Conservation (phyloP, 2,113 vertebrate genomes). For the Riparia riparia region DNA sequence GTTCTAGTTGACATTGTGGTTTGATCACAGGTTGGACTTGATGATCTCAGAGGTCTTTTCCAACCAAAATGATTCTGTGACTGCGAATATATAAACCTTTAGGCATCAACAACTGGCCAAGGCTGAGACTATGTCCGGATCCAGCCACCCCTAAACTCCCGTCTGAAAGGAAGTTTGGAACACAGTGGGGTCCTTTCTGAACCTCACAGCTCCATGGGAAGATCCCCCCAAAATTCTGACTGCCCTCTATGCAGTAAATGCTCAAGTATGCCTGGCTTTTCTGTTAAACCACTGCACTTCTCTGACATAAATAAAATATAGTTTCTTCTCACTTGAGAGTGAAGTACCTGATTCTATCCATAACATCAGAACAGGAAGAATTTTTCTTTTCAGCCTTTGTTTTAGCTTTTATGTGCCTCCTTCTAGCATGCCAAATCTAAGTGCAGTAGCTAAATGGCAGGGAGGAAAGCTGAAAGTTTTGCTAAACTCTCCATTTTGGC, state of each 20-base stretch:
- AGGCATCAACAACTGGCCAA: not conserved
- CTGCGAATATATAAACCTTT: not conserved
- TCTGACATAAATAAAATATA: not conserved
- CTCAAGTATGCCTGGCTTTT: not conserved
- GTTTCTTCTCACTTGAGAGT: not conserved
- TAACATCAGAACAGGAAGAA: not conserved
- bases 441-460: not conserved
- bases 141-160: fast-evolving
- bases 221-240: not conserved
- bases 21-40: not conserved
- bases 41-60: not conserved
- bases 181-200: not conserved
- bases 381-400: not conserved
- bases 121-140: not conserved
- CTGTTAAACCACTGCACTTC: not conserved
- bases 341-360: not conserved
- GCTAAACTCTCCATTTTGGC: not conserved
- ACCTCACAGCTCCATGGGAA: not conserved
- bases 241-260: not conserved
- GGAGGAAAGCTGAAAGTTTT: not conserved
- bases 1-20: not conserved
- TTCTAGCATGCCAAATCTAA: not conserved
- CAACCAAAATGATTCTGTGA: not conserved
- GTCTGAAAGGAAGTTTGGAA: not conserved
- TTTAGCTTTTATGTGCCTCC: not conserved